Evolutionary conservation across 2,797 vertebrate genomes (phyloP).

Genomic region (Anabacerthia variegaticeps): DNA sequence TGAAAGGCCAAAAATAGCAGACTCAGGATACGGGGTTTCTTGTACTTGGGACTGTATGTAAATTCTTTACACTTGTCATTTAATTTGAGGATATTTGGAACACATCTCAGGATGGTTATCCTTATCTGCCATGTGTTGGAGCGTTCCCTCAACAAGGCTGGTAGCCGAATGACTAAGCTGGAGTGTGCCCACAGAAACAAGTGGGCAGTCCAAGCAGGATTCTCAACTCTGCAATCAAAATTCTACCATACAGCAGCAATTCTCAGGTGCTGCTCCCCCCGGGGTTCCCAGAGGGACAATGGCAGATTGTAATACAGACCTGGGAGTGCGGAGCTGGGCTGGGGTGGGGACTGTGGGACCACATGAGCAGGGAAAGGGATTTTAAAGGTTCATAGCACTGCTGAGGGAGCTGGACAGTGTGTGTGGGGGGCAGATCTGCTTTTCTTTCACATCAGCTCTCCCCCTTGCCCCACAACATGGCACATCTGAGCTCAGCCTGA

Average conservation of each 20-base stretch:
- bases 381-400: background rate
- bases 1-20: slow-evolving; percentile 21
- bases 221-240: background rate
- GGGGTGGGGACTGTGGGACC: background rate
- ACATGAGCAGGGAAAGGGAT: background rate
- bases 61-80: background rate
- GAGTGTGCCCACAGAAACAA: background rate
- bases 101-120: background rate
- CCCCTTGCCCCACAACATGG: background rate
- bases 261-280: background rate
- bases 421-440: background rate
- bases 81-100: background rate
- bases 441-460: background rate
- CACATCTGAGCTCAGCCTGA: background rate
- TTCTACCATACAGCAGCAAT: background rate
- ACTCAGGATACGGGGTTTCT: background rate
- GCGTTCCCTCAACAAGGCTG: background rate
- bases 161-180: background rate
- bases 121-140: background rate
- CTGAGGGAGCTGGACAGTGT: background rate
- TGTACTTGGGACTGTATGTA: background rate
- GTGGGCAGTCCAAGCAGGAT: background rate
- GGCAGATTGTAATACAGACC: background rate
- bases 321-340: background rate
- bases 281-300: background rate